Base-by-base conservation (phyloP, 2,113 vertebrate species). In the Triplophysa dalaica region DNA sequence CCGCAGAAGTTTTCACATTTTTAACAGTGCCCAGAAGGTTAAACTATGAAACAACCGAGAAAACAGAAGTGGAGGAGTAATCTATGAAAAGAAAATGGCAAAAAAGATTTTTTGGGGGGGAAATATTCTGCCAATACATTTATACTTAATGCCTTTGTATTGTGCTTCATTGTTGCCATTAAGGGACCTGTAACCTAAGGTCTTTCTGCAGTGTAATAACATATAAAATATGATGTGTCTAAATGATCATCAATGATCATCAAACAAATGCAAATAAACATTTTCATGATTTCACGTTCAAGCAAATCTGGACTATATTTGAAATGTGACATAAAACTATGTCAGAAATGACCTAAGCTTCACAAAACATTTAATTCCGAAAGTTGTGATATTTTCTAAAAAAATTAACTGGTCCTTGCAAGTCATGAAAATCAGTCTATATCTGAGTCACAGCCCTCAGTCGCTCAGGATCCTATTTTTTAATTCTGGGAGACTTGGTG, bases 151-250 rank as follows among this genome's bases (percentile, higher is more conserved):
- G 50, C 14, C 16, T 54, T 54, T 54, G 3, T 54, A 54, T 54
- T 54, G 13, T 19, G 66, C 43, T 50, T 29, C 13, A 48, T 26
- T 17, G 7, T 43, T 50, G 22, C 14, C 14, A 52, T 29, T 69
- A 70, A 52, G 14, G 17, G 26, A 24, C 4, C 22, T 29, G 48
- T 52, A 19, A 52, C 68, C 68, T 70, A 52, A 22, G 24, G 13
- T 13, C 64, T 14, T 19, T 66, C 11, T 4, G 33, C 33, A 78
- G 60, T 60, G 17, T 48, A 63, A 62, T 81, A 43, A 69, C n/a
- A 63, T 41, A 14, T 48, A 14, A 69, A 38, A 33, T 6, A 60
- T 61, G 38, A 19, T 33, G 16, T 9, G 1, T 7, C 13, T 63
- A 19, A 70, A 77, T 64, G 43, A 16, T 48, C n/a, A 26, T 1